Percentiles rank a stretch among this genome's conserved stretches.
Conservation (phyloP, 2,888 invertebrate genomes). For the Apodemia duryi region DNA sequence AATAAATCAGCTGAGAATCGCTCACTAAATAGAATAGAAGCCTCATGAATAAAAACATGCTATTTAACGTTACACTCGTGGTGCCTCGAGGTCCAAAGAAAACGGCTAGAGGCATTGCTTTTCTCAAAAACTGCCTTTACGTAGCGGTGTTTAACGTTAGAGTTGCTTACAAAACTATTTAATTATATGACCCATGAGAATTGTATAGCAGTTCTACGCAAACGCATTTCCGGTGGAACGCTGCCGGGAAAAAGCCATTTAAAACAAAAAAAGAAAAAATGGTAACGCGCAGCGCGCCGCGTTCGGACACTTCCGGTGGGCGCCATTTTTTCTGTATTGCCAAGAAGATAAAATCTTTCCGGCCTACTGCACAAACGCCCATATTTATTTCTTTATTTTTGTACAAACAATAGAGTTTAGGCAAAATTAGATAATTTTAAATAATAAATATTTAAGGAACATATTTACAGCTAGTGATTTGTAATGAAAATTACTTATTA, state of each 20-base stretch:
- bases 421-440: conserved; percentile 46
- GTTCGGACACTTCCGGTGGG: conserved; percentile 80
- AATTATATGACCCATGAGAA: conserved; percentile 56
- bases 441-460: neutral
- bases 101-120: conserved; percentile 39
- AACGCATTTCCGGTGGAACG: conserved; percentile 78
- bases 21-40: conserved; percentile 74
- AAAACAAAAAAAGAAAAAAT: conserved; percentile 77
- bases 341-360: conserved; percentile 79
- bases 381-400: conserved; percentile 65
- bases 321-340: conserved; percentile 80
- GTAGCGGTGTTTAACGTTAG: conserved; percentile 47
- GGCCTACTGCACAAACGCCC: conserved; percentile 74
- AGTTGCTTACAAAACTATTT: conserved; percentile 54
- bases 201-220: conserved; percentile 69
- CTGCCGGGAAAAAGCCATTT: conserved; percentile 79
- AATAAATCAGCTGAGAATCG: conserved; percentile 67
- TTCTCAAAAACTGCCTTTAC: conserved; percentile 47
- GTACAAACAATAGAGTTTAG: conserved; percentile 64
- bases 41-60: conserved; percentile 78
- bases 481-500: too few species aligned
- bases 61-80: conserved; percentile 72
- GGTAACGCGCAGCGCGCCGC: conserved; percentile 73
- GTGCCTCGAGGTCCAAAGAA: conserved; percentile 50
- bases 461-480: too few species aligned